phyloP scores from a whole-genome alignment of 37 sponge, comb jelly and placozoan species.

The Geodia barretti region DNA sequence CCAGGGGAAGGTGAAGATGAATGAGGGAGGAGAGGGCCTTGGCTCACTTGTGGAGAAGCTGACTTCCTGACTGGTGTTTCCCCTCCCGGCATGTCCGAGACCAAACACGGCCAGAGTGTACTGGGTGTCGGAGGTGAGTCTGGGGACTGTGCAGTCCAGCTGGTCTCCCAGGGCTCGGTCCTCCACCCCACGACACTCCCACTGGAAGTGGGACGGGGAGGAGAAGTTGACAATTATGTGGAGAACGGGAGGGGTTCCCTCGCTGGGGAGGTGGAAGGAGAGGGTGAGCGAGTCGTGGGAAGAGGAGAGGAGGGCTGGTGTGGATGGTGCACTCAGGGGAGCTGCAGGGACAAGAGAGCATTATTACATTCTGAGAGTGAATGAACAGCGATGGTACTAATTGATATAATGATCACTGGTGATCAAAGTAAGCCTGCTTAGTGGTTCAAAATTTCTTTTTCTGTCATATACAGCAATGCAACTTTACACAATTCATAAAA shows the following conservation, averaged over 20 bases:
- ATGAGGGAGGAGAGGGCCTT: background rate
- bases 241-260: conserved; percentile 1
- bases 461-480: too few relatives aligned
- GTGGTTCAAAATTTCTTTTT: too few relatives aligned
- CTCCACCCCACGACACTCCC: background rate
- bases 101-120: background rate
- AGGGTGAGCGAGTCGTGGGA: conserved; percentile 25
- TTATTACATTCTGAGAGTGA: background rate
- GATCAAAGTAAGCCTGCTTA: too few relatives aligned
- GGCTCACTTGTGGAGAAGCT: background rate
- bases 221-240: conserved; percentile 1
- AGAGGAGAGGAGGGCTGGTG: background rate
- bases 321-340: background rate
- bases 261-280: background rate
- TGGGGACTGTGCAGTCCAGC: background rate
- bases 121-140: background rate
- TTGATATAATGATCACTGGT: too few relatives aligned
- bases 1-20: background rate
- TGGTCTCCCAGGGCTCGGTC: background rate
- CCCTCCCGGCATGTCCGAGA: background rate
- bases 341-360: background rate
- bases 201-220: background rate
- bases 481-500: too few relatives aligned
- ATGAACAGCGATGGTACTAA: too few relatives aligned
- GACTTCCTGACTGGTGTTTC: background rate